These are phyloP conservation scores for Nephrocerus scutellatus DNA, from an alignment of 2,888 invertebrate species.

Conservation along the genomic window DNA sequence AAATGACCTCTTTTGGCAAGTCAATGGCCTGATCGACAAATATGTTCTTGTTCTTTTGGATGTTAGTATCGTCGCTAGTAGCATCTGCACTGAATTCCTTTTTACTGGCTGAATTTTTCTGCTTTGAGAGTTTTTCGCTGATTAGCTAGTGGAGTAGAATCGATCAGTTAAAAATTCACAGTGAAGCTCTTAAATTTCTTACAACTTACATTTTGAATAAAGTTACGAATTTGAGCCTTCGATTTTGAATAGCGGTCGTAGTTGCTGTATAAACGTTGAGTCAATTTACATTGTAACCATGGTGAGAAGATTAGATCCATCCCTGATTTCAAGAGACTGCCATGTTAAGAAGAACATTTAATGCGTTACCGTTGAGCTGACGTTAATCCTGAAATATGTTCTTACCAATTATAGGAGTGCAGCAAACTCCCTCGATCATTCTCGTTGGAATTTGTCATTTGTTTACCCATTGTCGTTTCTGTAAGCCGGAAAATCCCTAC, in stretches of 20 bases:
- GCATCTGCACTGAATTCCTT: conserved; percentile 16
- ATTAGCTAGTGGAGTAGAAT: no score
- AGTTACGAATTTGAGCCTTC: conserved; percentile 31
- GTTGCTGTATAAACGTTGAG: conserved; percentile 28
- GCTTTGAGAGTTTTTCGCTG: conserved; percentile 30
- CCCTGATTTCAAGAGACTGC: conserved; percentile 37
- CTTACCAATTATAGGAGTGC: no score
- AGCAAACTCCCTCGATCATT: no score
- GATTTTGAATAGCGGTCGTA: conserved; percentile 28
- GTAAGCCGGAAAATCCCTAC: no score
- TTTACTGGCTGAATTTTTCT: no score
- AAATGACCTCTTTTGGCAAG: conserved; percentile 32
- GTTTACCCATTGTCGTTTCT: conserved; percentile 44
- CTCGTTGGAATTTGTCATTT: conserved; percentile 23
- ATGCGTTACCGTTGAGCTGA: conserved; percentile 14
- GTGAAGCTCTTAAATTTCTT: background rate
- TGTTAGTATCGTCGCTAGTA: background rate
- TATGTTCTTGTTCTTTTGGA: conserved; percentile 23
- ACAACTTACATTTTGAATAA: conserved; percentile 32
- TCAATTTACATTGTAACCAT: conserved; percentile 29
- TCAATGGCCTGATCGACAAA: conserved; percentile 36
- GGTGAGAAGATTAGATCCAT: conserved; percentile 39
- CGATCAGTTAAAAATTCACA: no score
- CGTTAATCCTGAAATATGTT: no score
- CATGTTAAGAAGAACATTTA: conserved; percentile 29